These are phyloP conservation scores for Chlorops oryzae DNA, from an alignment of 1,140 invertebrate genomes.

Conservation along the genomic window DNA sequence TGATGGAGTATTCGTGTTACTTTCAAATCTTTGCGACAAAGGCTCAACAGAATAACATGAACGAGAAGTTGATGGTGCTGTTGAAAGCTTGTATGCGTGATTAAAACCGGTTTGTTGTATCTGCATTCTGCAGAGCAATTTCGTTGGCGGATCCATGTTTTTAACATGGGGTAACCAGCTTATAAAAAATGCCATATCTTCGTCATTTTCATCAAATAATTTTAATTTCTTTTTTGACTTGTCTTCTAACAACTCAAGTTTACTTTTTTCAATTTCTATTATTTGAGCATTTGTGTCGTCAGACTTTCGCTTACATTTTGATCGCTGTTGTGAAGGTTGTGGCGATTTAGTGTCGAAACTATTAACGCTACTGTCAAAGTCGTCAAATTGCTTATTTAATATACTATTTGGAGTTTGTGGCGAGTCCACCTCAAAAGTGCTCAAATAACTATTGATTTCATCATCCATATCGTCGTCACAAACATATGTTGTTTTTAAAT, in stretches of 20 bases:
- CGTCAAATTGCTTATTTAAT: too few species aligned
- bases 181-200: constrained; percentile 3
- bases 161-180: background rate
- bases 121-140: constrained; percentile 2
- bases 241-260: background rate
- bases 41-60: too few species aligned
- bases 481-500: constrained; percentile 13
- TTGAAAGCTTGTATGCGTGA: background rate
- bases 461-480: constrained; percentile 9
- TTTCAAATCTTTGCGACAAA: too few species aligned
- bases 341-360: too few species aligned
- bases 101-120: background rate
- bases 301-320: constrained; percentile 1
- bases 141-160: background rate
- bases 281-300: background rate
- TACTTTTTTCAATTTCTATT: background rate
- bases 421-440: constrained; percentile 5
- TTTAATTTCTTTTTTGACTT: constrained; percentile 1
- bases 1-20: too few species aligned
- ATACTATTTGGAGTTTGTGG: too few species aligned
- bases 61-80: too few species aligned
- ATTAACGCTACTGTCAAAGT: too few species aligned
- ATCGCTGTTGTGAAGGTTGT: too few species aligned
- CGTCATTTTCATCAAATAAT: background rate
- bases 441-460: constrained; percentile 11